These are phyloP conservation scores for Aphelocoma californica DNA, from an alignment of 2,797 vertebrate genomes.

Conservation along the genomic window DNA sequence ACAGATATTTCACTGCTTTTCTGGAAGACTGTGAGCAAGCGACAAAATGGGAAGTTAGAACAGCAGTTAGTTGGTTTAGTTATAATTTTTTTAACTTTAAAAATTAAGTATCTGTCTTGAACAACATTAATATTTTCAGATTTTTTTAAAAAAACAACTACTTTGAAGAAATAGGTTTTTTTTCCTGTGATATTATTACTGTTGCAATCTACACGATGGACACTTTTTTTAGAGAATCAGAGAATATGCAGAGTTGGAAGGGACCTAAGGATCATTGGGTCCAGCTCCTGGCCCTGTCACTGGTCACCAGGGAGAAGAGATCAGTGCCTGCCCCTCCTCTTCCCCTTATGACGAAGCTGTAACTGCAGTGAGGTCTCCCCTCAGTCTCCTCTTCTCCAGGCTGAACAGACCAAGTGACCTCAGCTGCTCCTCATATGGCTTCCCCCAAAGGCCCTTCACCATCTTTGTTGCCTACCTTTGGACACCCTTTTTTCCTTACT, in stretches of 20 bases:
- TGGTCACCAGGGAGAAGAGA: too few species aligned
- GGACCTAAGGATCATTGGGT: background rate
- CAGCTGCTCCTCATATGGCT: rapidly evolving
- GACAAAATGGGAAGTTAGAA: background rate
- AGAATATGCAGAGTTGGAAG: background rate
- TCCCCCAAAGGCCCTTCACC: background rate
- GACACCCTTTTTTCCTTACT: background rate
- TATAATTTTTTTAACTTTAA: background rate
- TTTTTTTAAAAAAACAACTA: background rate
- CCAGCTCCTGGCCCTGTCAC: background rate
- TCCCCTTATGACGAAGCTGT: rapidly evolving
- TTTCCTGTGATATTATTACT: background rate
- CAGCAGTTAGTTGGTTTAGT: background rate
- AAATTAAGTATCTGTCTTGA: background rate
- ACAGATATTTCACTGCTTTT: background rate
- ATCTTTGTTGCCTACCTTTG: background rate
- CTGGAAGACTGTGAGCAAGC: background rate
- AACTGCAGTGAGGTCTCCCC: background rate
- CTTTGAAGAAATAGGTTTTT: background rate
- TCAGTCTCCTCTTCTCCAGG: background rate
- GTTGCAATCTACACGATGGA: background rate
- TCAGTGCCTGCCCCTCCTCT: background rate
- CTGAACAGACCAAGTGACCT: background rate
- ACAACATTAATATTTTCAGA: background rate
- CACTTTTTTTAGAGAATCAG: background rate